These are phyloP conservation scores for Asarcornis scutulata DNA, from an alignment of 2,113 vertebrate species.

Conservation along the genomic window DNA sequence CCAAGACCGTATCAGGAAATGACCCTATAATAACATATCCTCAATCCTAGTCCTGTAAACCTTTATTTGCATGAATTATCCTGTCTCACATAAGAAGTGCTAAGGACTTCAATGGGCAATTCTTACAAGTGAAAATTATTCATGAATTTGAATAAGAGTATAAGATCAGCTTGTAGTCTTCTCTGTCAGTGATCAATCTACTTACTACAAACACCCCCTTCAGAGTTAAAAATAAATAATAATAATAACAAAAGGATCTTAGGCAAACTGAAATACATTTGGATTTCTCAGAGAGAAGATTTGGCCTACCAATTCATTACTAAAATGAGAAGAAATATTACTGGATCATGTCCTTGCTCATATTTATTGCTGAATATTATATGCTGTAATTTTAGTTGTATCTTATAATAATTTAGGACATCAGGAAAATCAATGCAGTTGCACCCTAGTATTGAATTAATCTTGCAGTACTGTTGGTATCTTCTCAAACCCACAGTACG, in stretches of 20 bases:
- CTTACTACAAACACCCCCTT: not conserved
- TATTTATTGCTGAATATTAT: not conserved
- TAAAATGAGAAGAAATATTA: slow-evolving; percentile 16
- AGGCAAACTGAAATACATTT: slow-evolving; percentile 2
- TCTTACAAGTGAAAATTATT: slow-evolving; percentile 38
- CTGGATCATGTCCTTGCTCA: not conserved
- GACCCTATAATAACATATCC: not conserved
- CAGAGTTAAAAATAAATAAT: not conserved
- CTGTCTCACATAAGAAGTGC: slow-evolving; percentile 32
- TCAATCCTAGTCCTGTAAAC: not conserved
- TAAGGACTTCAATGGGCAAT: not conserved
- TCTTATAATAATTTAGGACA: slow-evolving; percentile 33
- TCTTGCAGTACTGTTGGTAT: not conserved
- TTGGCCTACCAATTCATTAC: not conserved
- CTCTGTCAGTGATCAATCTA: not conserved
- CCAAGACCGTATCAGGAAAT: slow-evolving; percentile 9
- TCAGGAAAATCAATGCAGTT: slow-evolving; percentile 42
- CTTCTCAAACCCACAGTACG: slow-evolving; percentile 14
- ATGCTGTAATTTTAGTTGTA: slow-evolving; percentile 8
- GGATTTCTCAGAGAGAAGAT: not conserved
- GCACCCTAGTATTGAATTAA: slow-evolving; percentile 13
- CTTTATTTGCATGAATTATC: slow-evolving; percentile 34
- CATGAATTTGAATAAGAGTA: slow-evolving; percentile 38
- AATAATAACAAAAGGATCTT: not conserved
- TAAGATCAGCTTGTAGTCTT: not conserved